Evolutionary conservation across 2,113 vertebrate species (phyloP).

Genomic region (Perognathus longimembris): DNA sequence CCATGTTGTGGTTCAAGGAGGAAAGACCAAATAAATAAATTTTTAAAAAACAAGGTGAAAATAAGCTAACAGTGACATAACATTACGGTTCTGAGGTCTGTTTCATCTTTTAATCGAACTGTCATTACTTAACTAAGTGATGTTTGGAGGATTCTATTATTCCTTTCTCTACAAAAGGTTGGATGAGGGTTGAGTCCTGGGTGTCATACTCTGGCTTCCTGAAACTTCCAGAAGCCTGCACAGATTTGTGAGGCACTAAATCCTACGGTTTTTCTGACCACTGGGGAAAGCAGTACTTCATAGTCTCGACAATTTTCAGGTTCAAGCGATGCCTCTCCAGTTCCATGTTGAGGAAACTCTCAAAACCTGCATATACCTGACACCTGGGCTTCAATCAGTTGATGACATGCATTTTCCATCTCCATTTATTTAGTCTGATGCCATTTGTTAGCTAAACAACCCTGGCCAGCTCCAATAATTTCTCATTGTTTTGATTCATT

Average conservation of each 20-base stretch:
- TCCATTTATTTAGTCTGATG: neutral
- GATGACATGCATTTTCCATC: neutral
- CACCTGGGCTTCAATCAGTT: neutral
- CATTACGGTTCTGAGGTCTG: neutral
- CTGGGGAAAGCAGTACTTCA: neutral
- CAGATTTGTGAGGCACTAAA: neutral
- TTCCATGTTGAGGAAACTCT: neutral
- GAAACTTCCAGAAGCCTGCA: neutral
- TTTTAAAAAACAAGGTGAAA: neutral
- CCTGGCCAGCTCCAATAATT: neutral
- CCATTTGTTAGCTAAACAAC: neutral
- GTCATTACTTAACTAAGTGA: neutral
- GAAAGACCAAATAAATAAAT: neutral
- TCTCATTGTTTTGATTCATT: neutral
- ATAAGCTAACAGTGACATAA: slow-evolving; percentile 12
- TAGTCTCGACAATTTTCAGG: neutral
- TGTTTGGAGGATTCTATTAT: neutral
- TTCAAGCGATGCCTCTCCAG: neutral
- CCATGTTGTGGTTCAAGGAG: neutral
- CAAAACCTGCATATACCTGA: neutral
- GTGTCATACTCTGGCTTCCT: neutral
- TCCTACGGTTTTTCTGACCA: neutral
- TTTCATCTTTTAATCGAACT: neutral
- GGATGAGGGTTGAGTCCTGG: neutral
- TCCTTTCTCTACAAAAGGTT: neutral